phyloP scores from a whole-genome alignment of 2,888 invertebrate genomes.

The Tridacna crocea region DNA sequence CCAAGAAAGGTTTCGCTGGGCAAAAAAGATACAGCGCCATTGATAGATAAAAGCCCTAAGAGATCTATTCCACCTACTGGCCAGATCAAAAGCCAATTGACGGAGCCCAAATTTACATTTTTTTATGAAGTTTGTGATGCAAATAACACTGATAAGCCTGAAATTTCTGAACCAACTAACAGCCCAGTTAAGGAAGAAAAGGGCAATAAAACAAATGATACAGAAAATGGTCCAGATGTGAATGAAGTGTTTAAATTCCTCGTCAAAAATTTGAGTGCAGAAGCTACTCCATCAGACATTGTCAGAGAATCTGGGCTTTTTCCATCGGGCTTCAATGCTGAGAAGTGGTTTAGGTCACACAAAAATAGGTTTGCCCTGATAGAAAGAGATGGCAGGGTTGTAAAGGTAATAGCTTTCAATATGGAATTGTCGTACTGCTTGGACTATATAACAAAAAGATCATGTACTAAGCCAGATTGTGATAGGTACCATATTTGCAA shows the following conservation, averaged over 20 bases:
- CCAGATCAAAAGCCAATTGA: too few species aligned
- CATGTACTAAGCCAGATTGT: constrained; percentile 39
- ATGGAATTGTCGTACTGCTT: constrained; percentile 29
- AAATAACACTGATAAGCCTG: too few species aligned
- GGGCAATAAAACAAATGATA: background rate
- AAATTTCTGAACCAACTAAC: too few species aligned
- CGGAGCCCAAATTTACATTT: too few species aligned
- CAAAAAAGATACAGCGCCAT: too few species aligned
- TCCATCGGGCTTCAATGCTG: constrained; percentile 25
- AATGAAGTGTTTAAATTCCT: constrained; percentile 53
- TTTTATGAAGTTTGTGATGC: too few species aligned
- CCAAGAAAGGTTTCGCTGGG: too few species aligned
- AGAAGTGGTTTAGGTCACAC: constrained; percentile 42
- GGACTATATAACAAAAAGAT: constrained; percentile 21
- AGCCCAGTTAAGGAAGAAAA: too few species aligned
- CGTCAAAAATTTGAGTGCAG: constrained; percentile 35
- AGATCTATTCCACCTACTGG: too few species aligned
- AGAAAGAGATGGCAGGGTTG: constrained; percentile 22
- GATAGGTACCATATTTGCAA: constrained; percentile 45
- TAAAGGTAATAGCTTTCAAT: constrained; percentile 20
- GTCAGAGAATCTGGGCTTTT: constrained; percentile 39
- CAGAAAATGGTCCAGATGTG: constrained; percentile 12
- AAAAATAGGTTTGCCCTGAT: constrained; percentile 40
- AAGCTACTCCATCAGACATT: constrained; percentile 37
- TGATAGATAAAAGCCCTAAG: too few species aligned